Evolutionary conservation across 1,140 invertebrate genomes (phyloP).

Genomic region (Drosophila sechellia): DNA sequence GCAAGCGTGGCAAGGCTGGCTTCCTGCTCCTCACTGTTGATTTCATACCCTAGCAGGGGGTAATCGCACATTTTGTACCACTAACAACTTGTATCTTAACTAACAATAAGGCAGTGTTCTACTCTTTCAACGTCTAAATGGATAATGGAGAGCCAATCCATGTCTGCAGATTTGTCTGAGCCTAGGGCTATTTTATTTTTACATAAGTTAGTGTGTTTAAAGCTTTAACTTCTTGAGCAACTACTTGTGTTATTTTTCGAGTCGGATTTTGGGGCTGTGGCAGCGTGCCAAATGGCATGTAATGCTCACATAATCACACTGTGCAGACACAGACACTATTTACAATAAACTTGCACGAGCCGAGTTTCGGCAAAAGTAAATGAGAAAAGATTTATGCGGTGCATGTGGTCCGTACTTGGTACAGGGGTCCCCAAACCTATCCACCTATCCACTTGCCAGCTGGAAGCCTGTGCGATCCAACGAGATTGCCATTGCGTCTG

Average conservation of each 20-base stretch:
- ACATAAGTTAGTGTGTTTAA: background rate
- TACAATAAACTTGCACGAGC: slow-evolving; percentile 48
- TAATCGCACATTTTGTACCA: background rate
- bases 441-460: slow-evolving; percentile 29
- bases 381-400: slow-evolving; percentile 75
- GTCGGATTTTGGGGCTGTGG: slow-evolving; percentile 24
- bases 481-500: slow-evolving; percentile 9
- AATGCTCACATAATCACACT: slow-evolving; percentile 63
- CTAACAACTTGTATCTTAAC: too few species aligned
- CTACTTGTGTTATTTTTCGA: background rate
- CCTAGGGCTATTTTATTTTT: too few species aligned
- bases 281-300: slow-evolving; percentile 67
- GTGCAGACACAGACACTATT: slow-evolving; percentile 43
- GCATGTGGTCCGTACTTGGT: slow-evolving; percentile 58
- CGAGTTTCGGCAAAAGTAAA: slow-evolving; percentile 65
- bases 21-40: slow-evolving; percentile 43
- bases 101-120: too few species aligned
- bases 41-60: background rate
- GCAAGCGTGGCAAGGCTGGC: slow-evolving; percentile 57
- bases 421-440: slow-evolving; percentile 39
- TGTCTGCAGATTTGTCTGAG: too few species aligned
- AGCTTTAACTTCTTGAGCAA: background rate
- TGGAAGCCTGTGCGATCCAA: slow-evolving; percentile 20
- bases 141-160: too few species aligned
- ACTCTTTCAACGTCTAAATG: too few species aligned